Conservation (phyloP, 2,113 vertebrate species). For the Oryzias curvinotus region DNA sequence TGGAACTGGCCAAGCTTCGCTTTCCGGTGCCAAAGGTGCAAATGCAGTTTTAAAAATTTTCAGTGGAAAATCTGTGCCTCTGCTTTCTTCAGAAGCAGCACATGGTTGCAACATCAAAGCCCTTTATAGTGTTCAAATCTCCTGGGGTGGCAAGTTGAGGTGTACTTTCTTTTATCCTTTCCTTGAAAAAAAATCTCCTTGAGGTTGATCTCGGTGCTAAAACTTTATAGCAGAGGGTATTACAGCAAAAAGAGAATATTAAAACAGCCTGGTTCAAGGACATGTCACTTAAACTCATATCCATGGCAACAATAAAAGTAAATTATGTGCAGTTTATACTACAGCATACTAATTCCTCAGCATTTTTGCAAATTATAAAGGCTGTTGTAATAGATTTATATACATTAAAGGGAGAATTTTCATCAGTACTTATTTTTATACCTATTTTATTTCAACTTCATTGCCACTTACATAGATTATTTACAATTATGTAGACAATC, state of each 20-base stretch:
- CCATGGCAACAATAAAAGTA: constrained; percentile 38
- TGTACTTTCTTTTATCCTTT: background rate
- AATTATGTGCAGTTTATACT: background rate
- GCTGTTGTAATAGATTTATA: too few relatives aligned
- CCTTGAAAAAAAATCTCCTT: background rate
- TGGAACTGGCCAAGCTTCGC: constrained; percentile 87
- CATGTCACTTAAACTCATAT: background rate
- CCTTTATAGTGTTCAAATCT: background rate
- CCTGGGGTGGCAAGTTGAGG: background rate
- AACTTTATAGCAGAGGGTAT: background rate
- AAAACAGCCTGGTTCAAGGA: constrained; percentile 12
- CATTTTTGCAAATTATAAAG: too few relatives aligned
- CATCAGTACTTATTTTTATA: too few relatives aligned
- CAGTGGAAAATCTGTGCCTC: background rate
- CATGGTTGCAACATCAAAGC: constrained; percentile 4
- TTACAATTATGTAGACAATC: too few relatives aligned
- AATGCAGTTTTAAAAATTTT: background rate
- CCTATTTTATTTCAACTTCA: too few relatives aligned
- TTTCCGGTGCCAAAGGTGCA: constrained; percentile 96
- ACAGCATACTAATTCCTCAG: background rate
- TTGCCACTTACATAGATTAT: too few relatives aligned
- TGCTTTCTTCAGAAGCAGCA: background rate
- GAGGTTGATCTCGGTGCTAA: constrained; percentile 2
- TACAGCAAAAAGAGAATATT: background rate
- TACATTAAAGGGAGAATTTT: too few relatives aligned